phyloP scores from a whole-genome alignment of 2,797 vertebrate species.

The Myotis myotis region DNA sequence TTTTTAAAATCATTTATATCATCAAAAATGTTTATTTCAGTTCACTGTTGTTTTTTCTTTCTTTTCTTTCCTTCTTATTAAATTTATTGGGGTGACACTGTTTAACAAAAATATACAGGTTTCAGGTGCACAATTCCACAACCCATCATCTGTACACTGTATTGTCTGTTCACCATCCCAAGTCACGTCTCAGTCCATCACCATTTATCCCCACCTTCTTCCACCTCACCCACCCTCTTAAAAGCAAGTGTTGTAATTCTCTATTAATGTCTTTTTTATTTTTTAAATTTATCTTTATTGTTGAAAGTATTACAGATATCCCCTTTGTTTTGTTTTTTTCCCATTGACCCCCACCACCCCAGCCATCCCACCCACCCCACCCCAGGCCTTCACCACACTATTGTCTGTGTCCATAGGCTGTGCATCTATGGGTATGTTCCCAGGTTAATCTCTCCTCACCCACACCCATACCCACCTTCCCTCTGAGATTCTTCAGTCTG shows the following conservation, averaged over 20 bases:
- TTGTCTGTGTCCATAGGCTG: too few species aligned
- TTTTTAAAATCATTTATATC: background rate
- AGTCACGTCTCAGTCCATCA: background rate
- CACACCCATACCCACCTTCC: too few species aligned
- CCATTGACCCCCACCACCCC: too few species aligned
- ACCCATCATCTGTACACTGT: background rate
- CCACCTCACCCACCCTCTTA: background rate
- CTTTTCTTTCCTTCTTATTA: background rate
- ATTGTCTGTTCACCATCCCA: background rate
- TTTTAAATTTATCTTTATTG: too few species aligned
- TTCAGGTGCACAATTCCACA: background rate
- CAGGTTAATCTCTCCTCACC: too few species aligned
- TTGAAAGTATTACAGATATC: too few species aligned
- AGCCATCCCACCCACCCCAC: too few species aligned
- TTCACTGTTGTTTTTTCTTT: background rate
- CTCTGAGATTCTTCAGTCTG: too few species aligned
- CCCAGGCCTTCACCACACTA: too few species aligned
- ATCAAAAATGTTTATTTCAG: background rate
- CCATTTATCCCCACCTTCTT: background rate
- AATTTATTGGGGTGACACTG: background rate
- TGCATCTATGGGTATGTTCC: too few species aligned
- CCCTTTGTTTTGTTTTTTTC: too few species aligned
- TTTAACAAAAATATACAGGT: background rate
- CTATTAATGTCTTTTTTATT: background rate
- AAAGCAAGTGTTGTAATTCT: conserved; percentile 21